Conservation (phyloP, 2,797 vertebrate species). For the Orestias chungarensis region DNA sequence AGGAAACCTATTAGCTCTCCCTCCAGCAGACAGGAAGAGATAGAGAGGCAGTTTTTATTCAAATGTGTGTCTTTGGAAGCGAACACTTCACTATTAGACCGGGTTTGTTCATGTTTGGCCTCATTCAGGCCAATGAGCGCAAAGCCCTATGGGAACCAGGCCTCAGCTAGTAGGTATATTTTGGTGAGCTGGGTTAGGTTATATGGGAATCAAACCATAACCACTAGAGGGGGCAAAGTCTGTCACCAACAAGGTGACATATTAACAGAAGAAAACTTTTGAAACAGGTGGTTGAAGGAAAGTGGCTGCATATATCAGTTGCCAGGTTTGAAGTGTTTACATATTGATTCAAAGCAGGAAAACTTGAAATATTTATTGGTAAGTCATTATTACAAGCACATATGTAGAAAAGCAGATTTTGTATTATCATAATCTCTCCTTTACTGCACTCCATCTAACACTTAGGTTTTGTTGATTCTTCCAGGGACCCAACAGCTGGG, state of each 20-base stretch:
- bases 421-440: background rate
- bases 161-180: background rate
- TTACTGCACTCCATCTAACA: background rate
- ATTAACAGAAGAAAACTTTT: constrained; percentile 29
- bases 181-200: background rate
- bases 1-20: constrained; percentile 62
- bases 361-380: constrained; percentile 33
- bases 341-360: constrained; percentile 1
- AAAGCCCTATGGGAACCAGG: background rate
- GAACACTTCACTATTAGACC: constrained; percentile 15
- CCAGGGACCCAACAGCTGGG: background rate
- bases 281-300: constrained; percentile 61
- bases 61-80: constrained; percentile 46
- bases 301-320: constrained; percentile 16
- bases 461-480: constrained; percentile 35
- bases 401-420: background rate
- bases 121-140: background rate
- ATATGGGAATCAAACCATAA: constrained; percentile 16
- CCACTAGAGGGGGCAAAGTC: constrained; percentile 70
- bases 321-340: constrained; percentile 8
- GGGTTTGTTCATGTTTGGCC: constrained; percentile 35
- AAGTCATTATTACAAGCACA: constrained; percentile 6
- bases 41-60: constrained; percentile 53
- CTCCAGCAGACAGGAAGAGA: constrained; percentile 63
- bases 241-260: background rate